Percentiles rank a stretch among this genome's conserved stretches.
These are phyloP conservation scores for Coregonus sp. DNA, from an alignment of 2,797 vertebrate genomes.

Conservation along the genomic window DNA sequence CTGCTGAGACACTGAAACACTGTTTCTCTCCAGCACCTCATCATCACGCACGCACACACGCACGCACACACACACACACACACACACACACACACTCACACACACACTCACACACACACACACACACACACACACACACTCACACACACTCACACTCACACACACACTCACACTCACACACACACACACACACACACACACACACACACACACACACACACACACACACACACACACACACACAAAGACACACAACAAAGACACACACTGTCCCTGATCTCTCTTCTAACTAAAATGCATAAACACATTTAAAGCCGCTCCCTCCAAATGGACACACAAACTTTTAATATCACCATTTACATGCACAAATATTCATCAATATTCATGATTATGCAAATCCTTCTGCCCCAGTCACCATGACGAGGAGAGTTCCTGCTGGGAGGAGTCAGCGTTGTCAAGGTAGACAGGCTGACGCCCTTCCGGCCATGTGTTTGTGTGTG, in stretches of 20 bases:
- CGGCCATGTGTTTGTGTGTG: slow-evolving; percentile 27
- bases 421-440: slow-evolving; percentile 58
- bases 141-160: not conserved
- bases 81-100: not conserved
- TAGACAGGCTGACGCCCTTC: slow-evolving; percentile 64
- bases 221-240: too few relatives aligned
- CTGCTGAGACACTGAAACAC: not conserved
- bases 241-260: too few relatives aligned
- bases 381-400: slow-evolving; percentile 73
- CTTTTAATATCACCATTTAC: slow-evolving; percentile 62
- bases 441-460: slow-evolving; percentile 68
- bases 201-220: too few relatives aligned
- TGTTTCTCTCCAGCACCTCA: not conserved
- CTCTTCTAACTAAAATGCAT: slow-evolving; percentile 54
- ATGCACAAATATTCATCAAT: slow-evolving; percentile 63
- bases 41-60: too few relatives aligned
- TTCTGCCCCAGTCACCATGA: slow-evolving; percentile 67
- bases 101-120: not conserved
- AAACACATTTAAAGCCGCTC: slow-evolving; percentile 60
- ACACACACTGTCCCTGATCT: slow-evolving; percentile 24
- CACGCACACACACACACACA: not conserved
- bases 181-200: too few relatives aligned
- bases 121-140: not conserved
- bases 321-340: slow-evolving; percentile 68
- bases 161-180: not conserved